These are phyloP conservation scores for Cylindroiulus punctatus DNA, from an alignment of 2,888 invertebrate species.

Conservation along the genomic window DNA sequence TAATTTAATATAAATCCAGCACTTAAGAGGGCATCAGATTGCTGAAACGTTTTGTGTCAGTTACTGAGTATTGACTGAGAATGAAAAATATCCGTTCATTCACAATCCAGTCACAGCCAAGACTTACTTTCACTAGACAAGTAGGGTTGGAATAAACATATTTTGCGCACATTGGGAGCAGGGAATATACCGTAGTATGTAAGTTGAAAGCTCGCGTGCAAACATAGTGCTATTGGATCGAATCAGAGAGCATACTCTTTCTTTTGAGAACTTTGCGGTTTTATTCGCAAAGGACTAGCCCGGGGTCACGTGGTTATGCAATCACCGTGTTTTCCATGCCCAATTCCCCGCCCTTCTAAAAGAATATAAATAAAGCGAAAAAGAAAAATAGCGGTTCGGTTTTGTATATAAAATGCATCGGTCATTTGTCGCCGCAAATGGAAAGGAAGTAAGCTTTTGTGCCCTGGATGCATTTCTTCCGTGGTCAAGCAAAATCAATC, in stretches of 20 bases:
- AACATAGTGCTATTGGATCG: neutral
- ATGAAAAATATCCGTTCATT: too few species aligned
- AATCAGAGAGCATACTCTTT: neutral
- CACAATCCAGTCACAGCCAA: too few species aligned
- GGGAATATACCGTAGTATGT: too few species aligned
- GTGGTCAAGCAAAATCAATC: conserved; percentile 32
- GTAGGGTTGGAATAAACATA: too few species aligned
- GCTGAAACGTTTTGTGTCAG: too few species aligned
- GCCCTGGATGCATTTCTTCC: conserved; percentile 23
- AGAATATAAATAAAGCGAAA: conserved; percentile 20
- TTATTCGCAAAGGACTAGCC: neutral
- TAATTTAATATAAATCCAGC: too few species aligned
- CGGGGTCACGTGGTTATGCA: neutral
- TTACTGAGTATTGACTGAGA: too few species aligned
- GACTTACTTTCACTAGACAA: too few species aligned
- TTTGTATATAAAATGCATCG: conserved; percentile 38
- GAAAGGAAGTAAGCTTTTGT: conserved; percentile 42
- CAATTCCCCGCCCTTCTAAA: neutral
- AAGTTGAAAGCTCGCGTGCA: too few species aligned
- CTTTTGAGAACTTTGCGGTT: neutral
- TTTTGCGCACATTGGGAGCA: too few species aligned
- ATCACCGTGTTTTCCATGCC: neutral
- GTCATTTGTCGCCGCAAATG: conserved; percentile 29
- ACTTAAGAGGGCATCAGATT: too few species aligned
- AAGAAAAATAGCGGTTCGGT: conserved; percentile 42